These are phyloP conservation scores for Aegotheles bennettii DNA, from an alignment of 2,113 vertebrate species.

Conservation along the genomic window DNA sequence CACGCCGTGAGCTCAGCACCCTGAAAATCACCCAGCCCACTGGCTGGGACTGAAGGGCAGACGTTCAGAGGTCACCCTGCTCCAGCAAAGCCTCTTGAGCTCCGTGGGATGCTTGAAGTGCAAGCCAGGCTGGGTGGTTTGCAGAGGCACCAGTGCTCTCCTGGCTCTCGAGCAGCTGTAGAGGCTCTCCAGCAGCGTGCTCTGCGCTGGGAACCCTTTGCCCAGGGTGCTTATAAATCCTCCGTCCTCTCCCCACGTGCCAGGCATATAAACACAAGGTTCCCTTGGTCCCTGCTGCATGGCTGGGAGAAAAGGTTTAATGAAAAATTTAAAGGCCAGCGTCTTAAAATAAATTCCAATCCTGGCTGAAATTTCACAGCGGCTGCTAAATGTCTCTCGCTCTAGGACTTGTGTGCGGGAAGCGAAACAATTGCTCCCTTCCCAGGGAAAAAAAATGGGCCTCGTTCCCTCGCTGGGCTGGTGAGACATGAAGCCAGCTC, in stretches of 20 bases:
- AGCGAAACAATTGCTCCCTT: neutral
- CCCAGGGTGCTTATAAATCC: neutral
- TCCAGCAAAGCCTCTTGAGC: rapidly evolving
- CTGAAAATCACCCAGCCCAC: neutral
- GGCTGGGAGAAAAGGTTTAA: neutral
- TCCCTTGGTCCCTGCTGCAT: neutral
- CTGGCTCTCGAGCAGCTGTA: neutral
- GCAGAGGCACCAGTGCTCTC: neutral
- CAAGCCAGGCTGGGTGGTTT: neutral
- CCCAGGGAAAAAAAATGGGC: neutral
- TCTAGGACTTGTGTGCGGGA: neutral
- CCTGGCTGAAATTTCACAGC: constrained; percentile 37
- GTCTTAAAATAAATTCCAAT: constrained; percentile 55
- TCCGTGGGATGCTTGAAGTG: neutral
- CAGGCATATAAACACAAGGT: neutral
- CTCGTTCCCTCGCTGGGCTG: neutral
- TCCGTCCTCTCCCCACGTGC: neutral
- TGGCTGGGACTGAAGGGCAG: no score
- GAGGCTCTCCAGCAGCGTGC: neutral
- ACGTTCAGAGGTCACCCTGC: neutral
- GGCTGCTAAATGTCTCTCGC: constrained; percentile 7
- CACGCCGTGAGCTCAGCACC: neutral
- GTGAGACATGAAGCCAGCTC: neutral
- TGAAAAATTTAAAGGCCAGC: constrained; percentile 52
- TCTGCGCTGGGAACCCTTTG: neutral